A percentile compares a stretch with the other conserved stretches of the same genome.
These are phyloP conservation scores for Apostichopus japonicus DNA, from an alignment of 35 echinoderm and acorn worm genomes.

Conservation along the genomic window DNA sequence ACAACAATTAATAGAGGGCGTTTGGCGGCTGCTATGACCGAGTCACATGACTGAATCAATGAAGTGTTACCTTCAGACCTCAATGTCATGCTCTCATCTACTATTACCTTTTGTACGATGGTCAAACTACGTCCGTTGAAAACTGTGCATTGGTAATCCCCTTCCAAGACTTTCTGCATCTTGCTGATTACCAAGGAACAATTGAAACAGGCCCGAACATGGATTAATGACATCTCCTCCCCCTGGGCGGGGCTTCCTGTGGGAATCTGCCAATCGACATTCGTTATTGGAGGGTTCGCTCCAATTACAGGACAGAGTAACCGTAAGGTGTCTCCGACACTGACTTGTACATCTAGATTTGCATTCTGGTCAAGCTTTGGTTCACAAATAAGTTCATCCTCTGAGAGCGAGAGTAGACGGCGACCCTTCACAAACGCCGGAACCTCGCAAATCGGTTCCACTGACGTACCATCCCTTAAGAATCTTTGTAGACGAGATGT, in stretches of 20 bases:
- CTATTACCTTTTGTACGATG: neutral
- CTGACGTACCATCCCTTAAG: neutral
- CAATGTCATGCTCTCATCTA: neutral
- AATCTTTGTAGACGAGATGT: no score
- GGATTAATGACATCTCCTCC: neutral
- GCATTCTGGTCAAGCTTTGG: slow-evolving; percentile 1
- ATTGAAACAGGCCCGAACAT: neutral
- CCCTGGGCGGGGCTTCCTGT: neutral
- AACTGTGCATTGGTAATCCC: neutral
- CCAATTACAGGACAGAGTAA: neutral
- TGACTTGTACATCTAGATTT: neutral
- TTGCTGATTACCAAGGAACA: neutral
- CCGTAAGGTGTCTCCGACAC: neutral
- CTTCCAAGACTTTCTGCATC: neutral
- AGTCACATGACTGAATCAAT: neutral
- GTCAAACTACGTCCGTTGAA: neutral
- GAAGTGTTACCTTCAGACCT: neutral
- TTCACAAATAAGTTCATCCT: neutral
- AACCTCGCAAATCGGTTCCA: neutral
- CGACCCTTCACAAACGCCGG: neutral
- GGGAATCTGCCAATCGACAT: neutral
- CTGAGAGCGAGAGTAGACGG: neutral
- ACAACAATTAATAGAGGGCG: no score
- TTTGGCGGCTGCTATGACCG: neutral
- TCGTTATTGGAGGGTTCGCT: neutral